phyloP scores from a whole-genome alignment of 1,140 invertebrate species.

The Calosoma granatense region DNA sequence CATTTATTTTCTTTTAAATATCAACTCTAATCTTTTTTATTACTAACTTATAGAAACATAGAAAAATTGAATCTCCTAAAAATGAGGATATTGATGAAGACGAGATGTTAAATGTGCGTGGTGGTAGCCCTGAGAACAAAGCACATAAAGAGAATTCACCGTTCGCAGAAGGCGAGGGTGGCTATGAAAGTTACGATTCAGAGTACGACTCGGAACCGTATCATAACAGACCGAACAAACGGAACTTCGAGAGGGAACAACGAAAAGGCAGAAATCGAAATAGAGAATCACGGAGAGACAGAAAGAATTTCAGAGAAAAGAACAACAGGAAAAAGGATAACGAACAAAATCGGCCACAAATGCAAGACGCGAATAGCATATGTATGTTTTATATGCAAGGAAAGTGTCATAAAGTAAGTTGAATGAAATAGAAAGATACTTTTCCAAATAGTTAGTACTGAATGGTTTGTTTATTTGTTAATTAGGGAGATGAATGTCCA shows the following conservation, averaged over 20 bases:
- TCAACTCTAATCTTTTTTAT: not conserved
- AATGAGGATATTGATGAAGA: slow-evolving; percentile 60
- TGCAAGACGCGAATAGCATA: slow-evolving; percentile 54
- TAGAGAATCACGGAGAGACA: slow-evolving; percentile 22
- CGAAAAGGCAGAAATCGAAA: slow-evolving; percentile 31
- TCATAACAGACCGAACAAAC: slow-evolving; percentile 18
- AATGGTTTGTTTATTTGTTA: not conserved
- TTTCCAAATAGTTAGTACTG: not conserved
- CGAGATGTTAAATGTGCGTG: slow-evolving; percentile 67
- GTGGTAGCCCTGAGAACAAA: slow-evolving; percentile 49
- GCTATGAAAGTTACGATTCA: slow-evolving; percentile 32
- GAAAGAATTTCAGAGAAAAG: slow-evolving; percentile 17
- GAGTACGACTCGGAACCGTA: slow-evolving; percentile 23
- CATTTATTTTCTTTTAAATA: slow-evolving; percentile 10
- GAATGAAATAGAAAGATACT: not conserved
- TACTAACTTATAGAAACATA: slow-evolving; percentile 35
- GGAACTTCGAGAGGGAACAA: slow-evolving; percentile 18
- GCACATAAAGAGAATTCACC: slow-evolving; percentile 17
- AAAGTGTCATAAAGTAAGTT: slow-evolving; percentile 63
- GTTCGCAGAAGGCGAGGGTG: slow-evolving; percentile 29
- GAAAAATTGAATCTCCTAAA: slow-evolving; percentile 28
- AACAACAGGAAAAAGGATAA: slow-evolving; percentile 16
- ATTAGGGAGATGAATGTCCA: slow-evolving; percentile 59
- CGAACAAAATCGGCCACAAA: slow-evolving; percentile 25
- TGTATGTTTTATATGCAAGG: slow-evolving; percentile 82